Base-by-base conservation (phyloP, 2,113 vertebrate genomes). In the Erpornis zantholeuca region DNA sequence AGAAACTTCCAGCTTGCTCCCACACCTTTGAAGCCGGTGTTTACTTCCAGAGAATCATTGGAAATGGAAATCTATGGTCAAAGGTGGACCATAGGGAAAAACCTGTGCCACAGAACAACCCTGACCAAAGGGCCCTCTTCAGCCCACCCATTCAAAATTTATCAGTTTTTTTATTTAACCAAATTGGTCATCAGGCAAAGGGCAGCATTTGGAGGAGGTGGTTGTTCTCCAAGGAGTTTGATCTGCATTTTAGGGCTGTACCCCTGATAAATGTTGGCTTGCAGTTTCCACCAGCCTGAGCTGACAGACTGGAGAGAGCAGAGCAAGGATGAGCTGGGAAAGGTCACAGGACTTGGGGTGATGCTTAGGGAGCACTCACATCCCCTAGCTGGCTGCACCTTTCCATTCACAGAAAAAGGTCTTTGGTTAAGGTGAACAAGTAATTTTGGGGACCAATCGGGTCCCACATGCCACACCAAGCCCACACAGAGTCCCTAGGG, bases 271-370 rank as follows among this genome's bases (percentile, higher is more conserved):
- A 49, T 23, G 10, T 9, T 70, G 70, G 28, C n/a, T 88, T 25
- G 29, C 1, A 1, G 15, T 47, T 88, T 38, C 56, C 66, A 54
- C 15, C 75, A 72, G 59, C 40, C 40, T 50, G 36, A 77, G 57
- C 33, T 31, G 81, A 29, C 0, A 1, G 35, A 31, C 13, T 7
- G 38, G 59, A 69, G 35, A 16, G 80, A 72, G 52, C 5, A 3
- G 63, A 71, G n/a, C 40, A 22, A 2, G 3, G 23, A 36, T 1
- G 8, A 73, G 23, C 21, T 21, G 65, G 44, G 45, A 86, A 90
- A 33, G 54, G 35, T 6, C 4, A 5, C 1, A 2, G 1, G 2
- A 29, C 8, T 12, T 15, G 38, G 45, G 42, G 23, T 2, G 4
- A 42, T 44, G 50, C 33, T 27, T 4, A 3, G 27, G 50, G 54